Evolutionary conservation across 2,113 vertebrate species (phyloP), one percentile per base, ranked within the genome.

Genomic region (Antechinus stuartii): DNA sequence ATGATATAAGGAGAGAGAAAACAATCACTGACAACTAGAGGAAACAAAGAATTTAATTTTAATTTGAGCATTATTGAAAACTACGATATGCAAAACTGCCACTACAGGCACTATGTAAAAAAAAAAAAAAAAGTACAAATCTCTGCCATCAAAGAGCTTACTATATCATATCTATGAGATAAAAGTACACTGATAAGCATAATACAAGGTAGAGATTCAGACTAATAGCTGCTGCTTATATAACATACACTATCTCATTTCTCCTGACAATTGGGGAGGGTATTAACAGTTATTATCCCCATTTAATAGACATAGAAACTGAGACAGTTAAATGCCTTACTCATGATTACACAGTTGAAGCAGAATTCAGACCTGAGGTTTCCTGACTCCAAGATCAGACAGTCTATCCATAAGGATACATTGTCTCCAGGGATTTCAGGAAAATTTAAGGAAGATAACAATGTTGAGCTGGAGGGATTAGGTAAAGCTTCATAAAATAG

Each of bases 311-410:
- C 47, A 49, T 95, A 94, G 94, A 95, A 95, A 96, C 92, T 76
- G 61, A 96, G 96, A 93, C 97, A 97, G 91, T 27, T 96, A 96
- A 42, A 42, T 27, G 94, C 97, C 93, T 92, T 90, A 68, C 57
- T 97, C 96, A 98, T 94, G 96, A 96, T 97, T 96, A 94, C 97
- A 97, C 76, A 96, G 93, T 92, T 92, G 96, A 92, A 90, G 68
- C 94, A 96, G 94, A 91, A 95, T 96, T 97, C 93, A 97, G 97
- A 97, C 96, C 90, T 94, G 0, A 35, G 92, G 89, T 27, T 90
- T 54, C 89, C 94, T 97, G 97, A 91, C 94, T 92, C 92, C 95
- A 94, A 61, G n/a, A 91, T 0, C 91, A 46, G 90, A 11, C 27
- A 96, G 93, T 94, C 94, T 96, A 1, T 52, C 89, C 94, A 76